Evolutionary conservation across 2,113 vertebrate genomes (phyloP).

Genomic region (Oplegnathus fasciatus): DNA sequence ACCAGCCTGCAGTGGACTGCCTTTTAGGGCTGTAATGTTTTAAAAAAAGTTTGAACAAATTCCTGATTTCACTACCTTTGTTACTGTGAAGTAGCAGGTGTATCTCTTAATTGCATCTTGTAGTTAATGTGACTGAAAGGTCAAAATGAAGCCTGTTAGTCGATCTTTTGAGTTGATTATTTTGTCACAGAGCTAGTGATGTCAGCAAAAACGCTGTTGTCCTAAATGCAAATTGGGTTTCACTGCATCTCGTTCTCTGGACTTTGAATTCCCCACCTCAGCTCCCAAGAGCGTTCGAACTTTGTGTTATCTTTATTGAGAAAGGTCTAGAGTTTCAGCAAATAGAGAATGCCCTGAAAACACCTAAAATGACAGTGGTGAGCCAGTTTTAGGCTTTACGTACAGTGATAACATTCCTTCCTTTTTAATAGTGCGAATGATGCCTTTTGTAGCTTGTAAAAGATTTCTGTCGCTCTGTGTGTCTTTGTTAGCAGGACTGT

Average conservation of each 20-base stretch:
- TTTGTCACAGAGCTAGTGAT: not conserved
- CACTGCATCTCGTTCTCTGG: not conserved
- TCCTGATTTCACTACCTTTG: not conserved
- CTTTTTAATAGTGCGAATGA: not conserved
- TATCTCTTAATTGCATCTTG: no score
- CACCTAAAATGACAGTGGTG: no score
- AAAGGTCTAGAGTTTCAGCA: not conserved
- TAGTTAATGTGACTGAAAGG: not conserved
- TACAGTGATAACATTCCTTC: not conserved
- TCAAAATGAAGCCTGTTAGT: no score
- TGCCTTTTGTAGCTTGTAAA: not conserved
- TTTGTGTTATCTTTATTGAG: not conserved
- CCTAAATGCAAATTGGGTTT: not conserved
- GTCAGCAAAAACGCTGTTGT: not conserved
- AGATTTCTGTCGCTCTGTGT: not conserved
- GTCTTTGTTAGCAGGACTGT: slow-evolving; percentile 77
- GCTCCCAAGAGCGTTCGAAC: not conserved
- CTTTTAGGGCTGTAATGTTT: no score
- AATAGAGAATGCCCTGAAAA: no score
- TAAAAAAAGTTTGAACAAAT: not conserved
- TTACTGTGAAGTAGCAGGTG: no score
- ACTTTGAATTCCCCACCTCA: not conserved
- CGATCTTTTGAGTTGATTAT: not conserved
- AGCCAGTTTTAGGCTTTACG: not conserved
- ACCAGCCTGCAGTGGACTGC: no score